phyloP scores from a whole-genome alignment of 2,113 vertebrate species.

The Taurulus bubalis region DNA sequence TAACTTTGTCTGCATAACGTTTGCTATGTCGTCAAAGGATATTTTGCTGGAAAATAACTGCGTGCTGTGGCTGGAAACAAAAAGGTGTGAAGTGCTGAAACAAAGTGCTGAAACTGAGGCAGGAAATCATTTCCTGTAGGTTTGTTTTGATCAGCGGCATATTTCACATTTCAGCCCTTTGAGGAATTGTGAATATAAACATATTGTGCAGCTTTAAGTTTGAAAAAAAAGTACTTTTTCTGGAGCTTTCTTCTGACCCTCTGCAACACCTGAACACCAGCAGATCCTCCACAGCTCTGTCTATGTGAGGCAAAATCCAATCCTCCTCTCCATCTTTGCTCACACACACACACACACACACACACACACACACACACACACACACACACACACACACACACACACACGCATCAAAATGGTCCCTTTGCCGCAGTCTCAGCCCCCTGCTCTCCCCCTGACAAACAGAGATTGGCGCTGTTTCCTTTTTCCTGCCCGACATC shows the following conservation, averaged over 20 bases:
- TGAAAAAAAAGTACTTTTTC: too few species aligned
- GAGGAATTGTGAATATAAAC: too few species aligned
- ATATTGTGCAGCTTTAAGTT: too few species aligned
- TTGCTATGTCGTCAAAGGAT: not conserved
- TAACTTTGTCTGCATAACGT: too few species aligned
- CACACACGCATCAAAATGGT: conserved; percentile 29
- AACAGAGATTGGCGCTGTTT: conserved; percentile 65
- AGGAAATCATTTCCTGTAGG: not conserved
- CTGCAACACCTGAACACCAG: not conserved
- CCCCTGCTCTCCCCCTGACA: conserved; percentile 51
- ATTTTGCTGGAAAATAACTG: too few species aligned
- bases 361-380: conserved; percentile 13
- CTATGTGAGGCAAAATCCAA: not conserved
- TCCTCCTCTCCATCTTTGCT: not conserved
- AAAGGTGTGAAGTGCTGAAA: too few species aligned
- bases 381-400: conserved; percentile 9
- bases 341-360: not conserved
- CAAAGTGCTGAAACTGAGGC: not conserved
- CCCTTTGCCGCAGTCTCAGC: conserved; percentile 47
- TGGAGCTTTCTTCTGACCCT: too few species aligned
- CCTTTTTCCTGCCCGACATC: conserved; percentile 69
- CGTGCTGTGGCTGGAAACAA: too few species aligned
- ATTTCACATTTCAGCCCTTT: too few species aligned
- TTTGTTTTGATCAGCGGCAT: not conserved
- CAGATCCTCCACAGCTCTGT: too few species aligned